Percentiles rank a stretch among this genome's conserved stretches.
Conservation (phyloP, 2,888 invertebrate species). For the Agonopterix alstromeriana region DNA sequence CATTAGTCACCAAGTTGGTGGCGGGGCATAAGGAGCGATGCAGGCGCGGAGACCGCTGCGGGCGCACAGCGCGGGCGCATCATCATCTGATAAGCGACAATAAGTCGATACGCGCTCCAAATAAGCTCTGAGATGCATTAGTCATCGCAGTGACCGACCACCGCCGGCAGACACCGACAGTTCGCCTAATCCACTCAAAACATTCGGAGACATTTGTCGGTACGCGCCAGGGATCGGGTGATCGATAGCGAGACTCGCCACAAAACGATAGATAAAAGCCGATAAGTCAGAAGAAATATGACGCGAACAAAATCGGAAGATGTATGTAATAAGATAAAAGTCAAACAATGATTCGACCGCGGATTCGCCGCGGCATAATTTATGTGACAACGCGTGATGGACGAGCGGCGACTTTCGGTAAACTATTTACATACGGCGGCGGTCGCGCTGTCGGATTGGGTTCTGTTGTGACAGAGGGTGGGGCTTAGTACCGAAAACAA, state of each 20-base stretch:
- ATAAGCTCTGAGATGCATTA: slow-evolving; percentile 62
- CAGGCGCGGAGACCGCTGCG: slow-evolving; percentile 16
- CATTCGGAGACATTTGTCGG: slow-evolving; percentile 73
- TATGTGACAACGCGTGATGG: slow-evolving; percentile 77
- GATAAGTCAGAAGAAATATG: slow-evolving; percentile 76
- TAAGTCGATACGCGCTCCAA: slow-evolving; percentile 66
- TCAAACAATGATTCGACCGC: slow-evolving; percentile 77
- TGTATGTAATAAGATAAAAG: slow-evolving; percentile 77
- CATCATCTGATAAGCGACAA: slow-evolving; percentile 68
- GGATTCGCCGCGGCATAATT: slow-evolving; percentile 77
- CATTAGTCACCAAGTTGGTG: slow-evolving; percentile 51
- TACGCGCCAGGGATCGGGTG: slow-evolving; percentile 59
- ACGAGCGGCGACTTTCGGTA: slow-evolving; percentile 76
- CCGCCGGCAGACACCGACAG: slow-evolving; percentile 39
- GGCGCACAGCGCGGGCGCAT: slow-evolving; percentile 37
- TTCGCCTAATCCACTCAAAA: slow-evolving; percentile 74
- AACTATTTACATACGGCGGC: slow-evolving; percentile 76
- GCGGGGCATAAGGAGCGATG: slow-evolving; percentile 27
- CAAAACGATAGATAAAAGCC: slow-evolving; percentile 75
- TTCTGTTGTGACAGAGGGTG: slow-evolving; percentile 74
- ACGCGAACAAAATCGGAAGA: slow-evolving; percentile 77
- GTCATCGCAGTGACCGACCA: slow-evolving; percentile 51
- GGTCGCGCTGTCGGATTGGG: slow-evolving; percentile 72
- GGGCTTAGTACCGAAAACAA: slow-evolving; percentile 75
- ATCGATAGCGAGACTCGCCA: slow-evolving; percentile 73